These are phyloP conservation scores for Petaurus breviceps DNA, from an alignment of 2,113 vertebrate species.

Conservation along the genomic window DNA sequence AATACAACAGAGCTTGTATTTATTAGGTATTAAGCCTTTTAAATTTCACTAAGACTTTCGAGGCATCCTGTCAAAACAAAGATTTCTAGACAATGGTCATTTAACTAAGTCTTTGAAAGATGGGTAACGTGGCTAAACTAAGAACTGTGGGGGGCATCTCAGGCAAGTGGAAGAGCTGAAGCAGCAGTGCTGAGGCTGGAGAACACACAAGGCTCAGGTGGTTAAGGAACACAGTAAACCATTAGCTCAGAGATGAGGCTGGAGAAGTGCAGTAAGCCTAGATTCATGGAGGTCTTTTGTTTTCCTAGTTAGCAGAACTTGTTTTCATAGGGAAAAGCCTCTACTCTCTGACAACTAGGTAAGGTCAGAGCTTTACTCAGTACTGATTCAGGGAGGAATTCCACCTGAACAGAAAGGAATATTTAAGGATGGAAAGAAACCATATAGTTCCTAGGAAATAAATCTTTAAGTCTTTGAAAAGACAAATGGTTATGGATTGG, in stretches of 20 bases:
- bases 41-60: neutral
- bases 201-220: neutral
- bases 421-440: slow-evolving; percentile 5
- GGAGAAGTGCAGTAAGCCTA: neutral
- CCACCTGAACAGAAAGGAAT: neutral
- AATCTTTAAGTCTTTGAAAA: slow-evolving; percentile 23
- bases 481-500: neutral
- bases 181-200: neutral
- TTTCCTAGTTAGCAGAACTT: slow-evolving; percentile 29
- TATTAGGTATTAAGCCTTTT: neutral
- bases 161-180: neutral
- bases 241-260: neutral
- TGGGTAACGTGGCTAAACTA: neutral
- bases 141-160: neutral
- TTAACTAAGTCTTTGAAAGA: neutral
- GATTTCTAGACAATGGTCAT: neutral
- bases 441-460: neutral
- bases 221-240: neutral
- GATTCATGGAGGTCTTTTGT: neutral
- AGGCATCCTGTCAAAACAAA: neutral
- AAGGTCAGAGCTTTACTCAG: slow-evolving; percentile 3
- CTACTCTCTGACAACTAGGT: slow-evolving; percentile 26
- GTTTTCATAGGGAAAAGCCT: slow-evolving; percentile 6
- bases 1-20: too few species aligned
- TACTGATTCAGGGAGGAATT: neutral